Evolutionary conservation across 2,113 vertebrate species (phyloP).

Genomic region (Phalacrocorax brasilianus): DNA sequence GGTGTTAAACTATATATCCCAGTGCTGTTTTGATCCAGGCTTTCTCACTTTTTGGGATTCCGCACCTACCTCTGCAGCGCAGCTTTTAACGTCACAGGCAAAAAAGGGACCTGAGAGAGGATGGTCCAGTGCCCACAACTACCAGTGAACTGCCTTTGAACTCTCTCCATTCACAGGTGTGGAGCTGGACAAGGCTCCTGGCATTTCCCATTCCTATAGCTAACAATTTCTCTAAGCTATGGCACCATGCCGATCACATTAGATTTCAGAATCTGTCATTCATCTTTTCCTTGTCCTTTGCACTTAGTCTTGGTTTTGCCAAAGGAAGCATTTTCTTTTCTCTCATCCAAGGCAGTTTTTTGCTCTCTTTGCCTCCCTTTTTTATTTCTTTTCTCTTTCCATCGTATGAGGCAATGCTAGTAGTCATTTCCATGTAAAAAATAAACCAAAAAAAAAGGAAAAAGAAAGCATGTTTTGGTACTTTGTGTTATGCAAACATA

Average conservation of each 20-base stretch:
- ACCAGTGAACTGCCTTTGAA: not conserved
- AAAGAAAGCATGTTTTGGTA: not conserved
- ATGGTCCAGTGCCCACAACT: not conserved
- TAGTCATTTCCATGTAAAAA: not conserved
- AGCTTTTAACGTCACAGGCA: not conserved
- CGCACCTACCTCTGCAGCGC: not conserved
- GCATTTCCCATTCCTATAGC: not conserved
- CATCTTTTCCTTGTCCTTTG: not conserved
- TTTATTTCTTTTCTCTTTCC: not conserved
- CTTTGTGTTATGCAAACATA: not conserved
- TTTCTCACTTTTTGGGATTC: not conserved
- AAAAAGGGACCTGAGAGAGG: not conserved
- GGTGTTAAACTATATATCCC: not conserved
- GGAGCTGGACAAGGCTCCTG: not conserved
- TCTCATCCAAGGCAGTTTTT: accelerated
- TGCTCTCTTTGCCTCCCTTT: not conserved
- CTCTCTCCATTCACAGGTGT: not conserved
- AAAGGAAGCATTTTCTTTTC: not conserved
- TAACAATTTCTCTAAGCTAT: not conserved
- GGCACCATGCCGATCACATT: not conserved
- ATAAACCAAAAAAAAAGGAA: not conserved
- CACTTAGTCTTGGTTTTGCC: not conserved
- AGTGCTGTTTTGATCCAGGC: not conserved
- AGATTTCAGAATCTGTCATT: not conserved
- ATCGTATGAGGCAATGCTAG: not conserved